phyloP scores from a whole-genome alignment of 2,797 vertebrate species.

The Sebastes itinus region DNA sequence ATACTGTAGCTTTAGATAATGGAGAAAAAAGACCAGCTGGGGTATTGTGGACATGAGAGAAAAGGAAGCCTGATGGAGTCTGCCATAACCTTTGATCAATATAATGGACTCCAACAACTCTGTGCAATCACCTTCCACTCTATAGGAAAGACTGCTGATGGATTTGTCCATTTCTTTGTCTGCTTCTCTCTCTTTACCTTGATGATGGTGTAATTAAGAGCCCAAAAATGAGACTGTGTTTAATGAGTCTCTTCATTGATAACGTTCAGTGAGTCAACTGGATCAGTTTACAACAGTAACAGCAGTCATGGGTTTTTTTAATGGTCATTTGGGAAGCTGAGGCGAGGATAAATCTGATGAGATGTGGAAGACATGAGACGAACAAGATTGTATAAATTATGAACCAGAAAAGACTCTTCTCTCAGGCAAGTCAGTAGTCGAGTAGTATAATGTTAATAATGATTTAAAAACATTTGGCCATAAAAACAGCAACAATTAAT shows the following conservation, averaged over 20 bases:
- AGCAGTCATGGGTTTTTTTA: slow-evolving; percentile 40
- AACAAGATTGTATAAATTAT: slow-evolving; percentile 51
- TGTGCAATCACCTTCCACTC: slow-evolving; percentile 22
- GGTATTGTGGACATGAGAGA: slow-evolving; percentile 29
- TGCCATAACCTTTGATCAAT: slow-evolving; percentile 59
- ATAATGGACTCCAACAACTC: slow-evolving; percentile 59
- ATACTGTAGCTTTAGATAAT: slow-evolving; percentile 54
- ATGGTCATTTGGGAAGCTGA: slow-evolving; percentile 27
- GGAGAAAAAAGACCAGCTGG: slow-evolving; percentile 55
- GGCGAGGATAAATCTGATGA: slow-evolving; percentile 34
- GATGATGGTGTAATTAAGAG: slow-evolving; percentile 33
- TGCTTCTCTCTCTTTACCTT: background rate
- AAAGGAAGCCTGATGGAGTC: slow-evolving; percentile 44
- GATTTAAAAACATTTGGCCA: slow-evolving; percentile 35
- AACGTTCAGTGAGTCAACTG: slow-evolving; percentile 17
- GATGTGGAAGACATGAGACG: slow-evolving; percentile 24
- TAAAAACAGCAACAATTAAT: slow-evolving; percentile 38
- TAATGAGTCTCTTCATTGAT: slow-evolving; percentile 36
- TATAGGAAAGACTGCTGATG: slow-evolving; percentile 13
- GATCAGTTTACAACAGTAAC: slow-evolving; percentile 37
- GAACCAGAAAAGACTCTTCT: slow-evolving; percentile 24
- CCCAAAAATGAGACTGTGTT: slow-evolving; percentile 28
- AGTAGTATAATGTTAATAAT: slow-evolving; percentile 19
- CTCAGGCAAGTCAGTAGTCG: background rate
- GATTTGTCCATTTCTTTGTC: slow-evolving; percentile 9